Percentiles rank a stretch among this genome's conserved stretches.
Conservation (phyloP, 2,113 vertebrate genomes). For the Pterocles gutturalis region DNA sequence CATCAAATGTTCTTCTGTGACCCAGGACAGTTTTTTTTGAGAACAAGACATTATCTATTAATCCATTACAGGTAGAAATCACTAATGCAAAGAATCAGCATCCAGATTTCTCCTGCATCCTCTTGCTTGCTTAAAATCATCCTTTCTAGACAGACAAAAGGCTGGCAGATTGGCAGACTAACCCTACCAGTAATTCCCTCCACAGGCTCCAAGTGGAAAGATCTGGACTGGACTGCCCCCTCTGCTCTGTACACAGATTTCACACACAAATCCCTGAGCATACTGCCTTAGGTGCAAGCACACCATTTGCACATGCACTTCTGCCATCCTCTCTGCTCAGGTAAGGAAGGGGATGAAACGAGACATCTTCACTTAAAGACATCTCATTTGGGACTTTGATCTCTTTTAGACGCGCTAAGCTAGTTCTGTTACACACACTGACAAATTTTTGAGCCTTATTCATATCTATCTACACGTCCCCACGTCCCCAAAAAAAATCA, state of each 20-base stretch:
- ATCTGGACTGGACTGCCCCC: background rate
- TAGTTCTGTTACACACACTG: background rate
- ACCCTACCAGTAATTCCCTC: background rate
- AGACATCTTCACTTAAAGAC: background rate
- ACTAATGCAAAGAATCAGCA: background rate
- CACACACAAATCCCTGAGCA: background rate
- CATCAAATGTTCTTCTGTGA: background rate
- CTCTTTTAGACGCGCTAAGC: background rate
- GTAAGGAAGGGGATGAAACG: background rate
- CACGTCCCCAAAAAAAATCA: background rate
- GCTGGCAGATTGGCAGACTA: background rate
- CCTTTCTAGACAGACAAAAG: background rate
- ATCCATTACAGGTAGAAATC: background rate
- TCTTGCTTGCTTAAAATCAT: background rate
- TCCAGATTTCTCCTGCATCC: background rate
- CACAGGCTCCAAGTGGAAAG: background rate
- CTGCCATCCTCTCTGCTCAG: background rate
- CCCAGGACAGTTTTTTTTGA: background rate
- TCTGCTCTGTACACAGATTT: background rate
- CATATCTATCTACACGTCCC: background rate
- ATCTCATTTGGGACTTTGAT: background rate
- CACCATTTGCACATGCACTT: background rate
- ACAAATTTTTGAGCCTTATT: background rate
- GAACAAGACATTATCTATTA: background rate
- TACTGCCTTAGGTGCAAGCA: too few species aligned